Evolutionary conservation across 2,113 vertebrate species (phyloP).

Genomic region (Alligator mississippiensis): DNA sequence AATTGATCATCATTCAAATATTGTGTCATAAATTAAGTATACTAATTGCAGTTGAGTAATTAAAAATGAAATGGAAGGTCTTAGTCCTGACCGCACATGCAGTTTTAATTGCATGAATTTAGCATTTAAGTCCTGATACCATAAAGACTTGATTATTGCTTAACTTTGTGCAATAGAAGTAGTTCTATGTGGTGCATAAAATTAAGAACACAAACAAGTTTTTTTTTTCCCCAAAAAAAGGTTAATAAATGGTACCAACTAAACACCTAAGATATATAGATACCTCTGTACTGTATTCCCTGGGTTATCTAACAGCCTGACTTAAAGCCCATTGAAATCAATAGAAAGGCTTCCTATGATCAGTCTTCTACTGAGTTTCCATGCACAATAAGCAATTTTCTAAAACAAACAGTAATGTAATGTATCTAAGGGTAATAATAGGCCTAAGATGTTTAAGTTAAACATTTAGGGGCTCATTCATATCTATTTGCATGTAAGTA

Average conservation of each 20-base stretch:
- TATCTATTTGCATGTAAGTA: background rate
- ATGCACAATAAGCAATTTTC: background rate
- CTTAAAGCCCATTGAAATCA: background rate
- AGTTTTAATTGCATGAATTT: background rate
- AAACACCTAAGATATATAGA: background rate
- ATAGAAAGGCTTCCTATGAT: background rate
- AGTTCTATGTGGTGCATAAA: background rate
- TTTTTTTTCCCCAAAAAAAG: background rate
- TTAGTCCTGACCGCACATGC: background rate
- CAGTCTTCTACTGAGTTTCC: background rate
- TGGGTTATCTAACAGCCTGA: background rate
- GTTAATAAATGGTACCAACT: background rate
- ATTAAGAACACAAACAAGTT: background rate
- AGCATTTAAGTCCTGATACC: background rate
- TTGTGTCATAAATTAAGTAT: slow-evolving; percentile 22
- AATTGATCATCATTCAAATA: background rate
- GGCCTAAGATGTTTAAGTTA: background rate
- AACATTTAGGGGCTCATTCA: background rate
- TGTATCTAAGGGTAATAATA: no score
- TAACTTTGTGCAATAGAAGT: background rate
- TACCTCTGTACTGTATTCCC: background rate
- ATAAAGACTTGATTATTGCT: background rate
- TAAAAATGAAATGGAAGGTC: slow-evolving; percentile 26
- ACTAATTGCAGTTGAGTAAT: background rate
- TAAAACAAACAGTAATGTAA: background rate